Percentiles rank a stretch among this genome's conserved stretches.
These are phyloP conservation scores for Bombus balteatus DNA, from an alignment of 1,140 invertebrate species.

Conservation along the genomic window DNA sequence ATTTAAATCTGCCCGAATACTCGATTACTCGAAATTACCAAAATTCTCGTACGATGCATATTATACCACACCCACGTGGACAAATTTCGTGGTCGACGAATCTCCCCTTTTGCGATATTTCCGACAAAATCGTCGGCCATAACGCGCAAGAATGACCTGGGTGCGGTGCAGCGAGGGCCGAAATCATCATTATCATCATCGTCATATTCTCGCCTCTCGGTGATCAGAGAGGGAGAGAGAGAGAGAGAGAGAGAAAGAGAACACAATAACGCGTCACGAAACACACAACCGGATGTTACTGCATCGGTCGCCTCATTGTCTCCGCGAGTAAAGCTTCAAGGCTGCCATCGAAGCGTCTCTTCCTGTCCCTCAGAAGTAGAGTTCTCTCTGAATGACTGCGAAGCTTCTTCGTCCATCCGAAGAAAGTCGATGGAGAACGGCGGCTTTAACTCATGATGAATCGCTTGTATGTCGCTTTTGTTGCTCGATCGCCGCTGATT, in stretches of 20 bases:
- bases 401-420: not conserved
- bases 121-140: not conserved
- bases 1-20: too few species aligned
- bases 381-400: not conserved
- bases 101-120: not conserved
- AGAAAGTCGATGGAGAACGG: too few species aligned
- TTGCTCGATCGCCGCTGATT: not conserved
- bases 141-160: slow-evolving; percentile 22
- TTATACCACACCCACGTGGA: not conserved
- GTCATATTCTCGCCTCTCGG: too few species aligned
- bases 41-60: not conserved
- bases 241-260: slow-evolving; percentile 4
- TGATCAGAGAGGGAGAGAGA: too few species aligned
- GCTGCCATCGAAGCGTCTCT: slow-evolving; percentile 51
- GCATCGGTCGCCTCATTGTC: slow-evolving; percentile 49
- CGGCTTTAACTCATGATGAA: not conserved
- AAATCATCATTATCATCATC: slow-evolving; percentile 43
- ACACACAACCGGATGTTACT: slow-evolving; percentile 57
- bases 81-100: not conserved
- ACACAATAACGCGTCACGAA: slow-evolving; percentile 53
- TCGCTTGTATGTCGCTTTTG: slow-evolving; percentile 9
- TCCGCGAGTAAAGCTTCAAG: slow-evolving; percentile 44
- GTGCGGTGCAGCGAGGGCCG: slow-evolving; percentile 26
- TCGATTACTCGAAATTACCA: not conserved
- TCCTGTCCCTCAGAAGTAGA: slow-evolving; percentile 2